Conservation (phyloP, 2,113 vertebrate genomes). For the Tapirus terrestris region DNA sequence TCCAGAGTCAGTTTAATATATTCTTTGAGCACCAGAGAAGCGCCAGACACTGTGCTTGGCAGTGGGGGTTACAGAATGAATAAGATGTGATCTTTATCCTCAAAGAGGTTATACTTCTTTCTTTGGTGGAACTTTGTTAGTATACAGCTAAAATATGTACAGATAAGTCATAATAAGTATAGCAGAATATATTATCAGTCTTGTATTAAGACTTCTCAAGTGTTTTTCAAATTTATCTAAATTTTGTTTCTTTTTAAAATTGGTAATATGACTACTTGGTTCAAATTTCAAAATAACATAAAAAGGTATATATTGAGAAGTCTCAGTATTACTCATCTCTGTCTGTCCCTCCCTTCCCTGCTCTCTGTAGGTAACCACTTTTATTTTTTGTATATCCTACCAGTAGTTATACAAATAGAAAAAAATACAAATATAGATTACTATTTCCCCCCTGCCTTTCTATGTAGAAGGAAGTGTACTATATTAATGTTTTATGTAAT, state of each 20-base stretch:
- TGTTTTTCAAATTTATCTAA: slow-evolving; percentile 24
- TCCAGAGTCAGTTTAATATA: neutral
- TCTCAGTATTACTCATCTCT: neutral
- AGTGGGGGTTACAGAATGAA: neutral
- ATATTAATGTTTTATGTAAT: neutral
- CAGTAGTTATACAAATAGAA: slow-evolving; percentile 42
- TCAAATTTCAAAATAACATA: slow-evolving; percentile 58
- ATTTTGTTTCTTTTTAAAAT: slow-evolving; percentile 46
- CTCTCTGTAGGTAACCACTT: slow-evolving; percentile 10
- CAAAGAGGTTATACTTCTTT: slow-evolving; percentile 37
- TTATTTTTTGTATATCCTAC: slow-evolving; percentile 36
- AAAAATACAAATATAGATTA: neutral
- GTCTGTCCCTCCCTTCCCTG: neutral
- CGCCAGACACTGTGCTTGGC: neutral
- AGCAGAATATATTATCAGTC: neutral
- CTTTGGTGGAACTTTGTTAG: slow-evolving; percentile 10
- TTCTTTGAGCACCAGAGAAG: neutral
- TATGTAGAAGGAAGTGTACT: slow-evolving; percentile 11
- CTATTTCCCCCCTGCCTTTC: neutral
- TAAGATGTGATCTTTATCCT: neutral
- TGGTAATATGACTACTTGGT: neutral
- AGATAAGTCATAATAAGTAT: neutral
- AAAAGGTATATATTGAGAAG: neutral
- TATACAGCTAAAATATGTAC: neutral
- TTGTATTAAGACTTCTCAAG: neutral